These are phyloP conservation scores for Varanus salvator DNA, from an alignment of 2,113 vertebrate genomes.

Conservation along the genomic window DNA sequence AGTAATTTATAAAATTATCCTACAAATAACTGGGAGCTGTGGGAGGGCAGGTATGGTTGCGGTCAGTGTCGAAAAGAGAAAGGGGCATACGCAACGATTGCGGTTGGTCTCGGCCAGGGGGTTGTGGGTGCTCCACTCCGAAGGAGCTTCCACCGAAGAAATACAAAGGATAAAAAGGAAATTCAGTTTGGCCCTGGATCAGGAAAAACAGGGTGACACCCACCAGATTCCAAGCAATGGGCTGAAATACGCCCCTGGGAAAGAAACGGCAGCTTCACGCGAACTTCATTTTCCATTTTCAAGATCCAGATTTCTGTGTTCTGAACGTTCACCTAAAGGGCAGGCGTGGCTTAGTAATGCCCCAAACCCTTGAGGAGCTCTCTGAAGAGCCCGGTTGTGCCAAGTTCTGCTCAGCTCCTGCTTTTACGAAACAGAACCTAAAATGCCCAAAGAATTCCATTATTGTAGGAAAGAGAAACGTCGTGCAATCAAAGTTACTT, in stretches of 20 bases:
- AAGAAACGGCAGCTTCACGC: background rate
- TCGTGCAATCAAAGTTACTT: background rate
- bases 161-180: constrained; percentile 38
- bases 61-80: background rate
- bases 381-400: background rate
- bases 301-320: background rate
- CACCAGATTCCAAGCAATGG: constrained; percentile 41
- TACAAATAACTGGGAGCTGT: constrained; percentile 45
- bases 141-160: constrained; percentile 30
- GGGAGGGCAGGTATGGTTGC: background rate
- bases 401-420: too few species aligned
- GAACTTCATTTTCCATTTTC: background rate
- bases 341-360: background rate
- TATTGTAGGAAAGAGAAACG: background rate
- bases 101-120: background rate
- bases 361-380: background rate
- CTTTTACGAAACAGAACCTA: background rate
- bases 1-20: constrained; percentile 55
- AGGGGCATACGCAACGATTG: background rate
- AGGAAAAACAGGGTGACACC: constrained; percentile 48
- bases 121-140: background rate
- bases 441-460: background rate
- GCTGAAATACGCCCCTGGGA: background rate
- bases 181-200: constrained; percentile 60
- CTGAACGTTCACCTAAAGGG: background rate